Percentiles rank a stretch among this genome's conserved stretches.
Evolutionary conservation across 2,888 invertebrate genomes (phyloP).

Genomic region (Amitus sp.): DNA sequence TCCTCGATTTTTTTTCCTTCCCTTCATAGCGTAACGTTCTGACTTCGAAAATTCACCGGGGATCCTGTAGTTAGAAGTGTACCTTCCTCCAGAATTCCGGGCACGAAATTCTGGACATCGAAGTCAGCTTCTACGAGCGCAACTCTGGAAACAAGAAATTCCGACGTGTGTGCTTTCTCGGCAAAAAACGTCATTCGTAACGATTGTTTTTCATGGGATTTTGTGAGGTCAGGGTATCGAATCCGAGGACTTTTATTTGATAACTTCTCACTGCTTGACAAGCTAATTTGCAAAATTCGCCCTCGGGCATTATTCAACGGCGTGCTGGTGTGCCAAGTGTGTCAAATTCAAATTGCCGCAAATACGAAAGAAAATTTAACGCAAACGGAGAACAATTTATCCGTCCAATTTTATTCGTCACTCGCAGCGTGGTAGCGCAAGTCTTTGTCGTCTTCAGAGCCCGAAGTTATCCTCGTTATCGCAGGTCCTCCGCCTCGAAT

Average conservation of each 20-base stretch:
- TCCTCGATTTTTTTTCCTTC: slow-evolving; percentile 34
- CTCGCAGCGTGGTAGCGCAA: slow-evolving; percentile 21
- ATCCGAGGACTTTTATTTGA: slow-evolving; percentile 31
- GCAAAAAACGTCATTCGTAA: slow-evolving; percentile 11
- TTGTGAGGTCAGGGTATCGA: not conserved
- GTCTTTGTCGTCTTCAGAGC: slow-evolving; percentile 29
- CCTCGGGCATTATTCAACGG: slow-evolving; percentile 7
- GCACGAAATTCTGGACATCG: slow-evolving; percentile 29
- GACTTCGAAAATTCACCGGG: slow-evolving; percentile 35
- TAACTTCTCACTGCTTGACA: slow-evolving; percentile 52
- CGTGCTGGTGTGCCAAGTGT: slow-evolving; percentile 19
- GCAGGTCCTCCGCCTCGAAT: slow-evolving; percentile 30
- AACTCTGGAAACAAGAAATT: slow-evolving; percentile 19
- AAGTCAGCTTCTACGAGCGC: slow-evolving; percentile 18
- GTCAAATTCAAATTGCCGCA: no score
- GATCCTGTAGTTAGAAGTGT: slow-evolving; percentile 30
- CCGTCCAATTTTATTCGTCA: slow-evolving; percentile 33
- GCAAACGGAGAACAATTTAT: slow-evolving; percentile 16
- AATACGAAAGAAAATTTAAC: no score
- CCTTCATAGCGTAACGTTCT: slow-evolving; percentile 10
- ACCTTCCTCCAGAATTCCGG: slow-evolving; percentile 25
- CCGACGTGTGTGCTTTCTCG: slow-evolving; percentile 16
- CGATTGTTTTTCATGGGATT: slow-evolving; percentile 1
- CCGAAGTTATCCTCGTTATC: slow-evolving; percentile 25
- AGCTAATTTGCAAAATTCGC: slow-evolving; percentile 47